These are phyloP conservation scores for Drosophila kokeensis DNA, from an alignment of 2,888 invertebrate species.

Conservation along the genomic window DNA sequence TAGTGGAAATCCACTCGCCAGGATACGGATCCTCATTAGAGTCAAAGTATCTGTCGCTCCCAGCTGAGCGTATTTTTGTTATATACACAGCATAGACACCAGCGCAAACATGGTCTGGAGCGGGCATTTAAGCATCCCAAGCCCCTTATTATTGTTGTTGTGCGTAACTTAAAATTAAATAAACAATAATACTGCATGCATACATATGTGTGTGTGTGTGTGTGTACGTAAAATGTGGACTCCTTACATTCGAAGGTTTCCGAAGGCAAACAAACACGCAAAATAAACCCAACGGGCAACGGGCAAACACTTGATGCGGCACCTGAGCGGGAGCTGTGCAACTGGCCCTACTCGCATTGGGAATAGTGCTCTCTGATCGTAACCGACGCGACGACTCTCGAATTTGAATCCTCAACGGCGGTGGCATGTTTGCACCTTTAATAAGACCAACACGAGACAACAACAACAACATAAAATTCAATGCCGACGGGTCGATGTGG, in stretches of 20 bases:
- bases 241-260: constrained; percentile 62
- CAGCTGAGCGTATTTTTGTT: constrained; percentile 10
- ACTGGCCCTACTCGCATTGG: constrained; percentile 2
- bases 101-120: constrained; percentile 49
- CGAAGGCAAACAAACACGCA: constrained; percentile 66
- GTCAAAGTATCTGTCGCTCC: constrained; percentile 56
- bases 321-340: constrained; percentile 40
- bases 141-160: constrained; percentile 49
- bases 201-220: neutral
- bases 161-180: constrained; percentile 74
- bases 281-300: constrained; percentile 66
- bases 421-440: constrained; percentile 82
- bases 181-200: constrained; percentile 53
- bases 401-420: constrained; percentile 67
- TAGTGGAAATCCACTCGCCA: constrained; percentile 50
- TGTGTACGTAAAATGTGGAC: constrained; percentile 46
- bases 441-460: constrained; percentile 73
- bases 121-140: constrained; percentile 42
- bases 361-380: constrained; percentile 61
- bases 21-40: constrained; percentile 63
- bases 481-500: constrained; percentile 47
- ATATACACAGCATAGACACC: constrained; percentile 36
- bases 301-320: constrained; percentile 64
- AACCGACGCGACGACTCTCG: constrained; percentile 63
- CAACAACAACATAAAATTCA: constrained; percentile 10